A percentile compares a stretch with the other conserved stretches of the same genome.
Evolutionary conservation across 2,113 vertebrate genomes (phyloP).

Genomic region (Lepus americanus): DNA sequence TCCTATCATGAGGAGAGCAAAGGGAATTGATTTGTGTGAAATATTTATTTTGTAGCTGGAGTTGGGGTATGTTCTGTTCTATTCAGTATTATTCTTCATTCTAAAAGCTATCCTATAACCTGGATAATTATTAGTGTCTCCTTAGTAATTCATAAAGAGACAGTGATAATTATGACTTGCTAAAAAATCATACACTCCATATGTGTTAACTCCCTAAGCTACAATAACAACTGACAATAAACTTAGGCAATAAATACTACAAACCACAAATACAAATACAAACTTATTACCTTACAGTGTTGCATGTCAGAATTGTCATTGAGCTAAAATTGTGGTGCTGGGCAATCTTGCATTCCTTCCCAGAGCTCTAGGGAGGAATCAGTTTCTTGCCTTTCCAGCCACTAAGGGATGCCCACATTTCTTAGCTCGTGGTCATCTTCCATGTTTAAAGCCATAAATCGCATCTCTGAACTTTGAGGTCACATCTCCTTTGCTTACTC

Average conservation of each 20-base stretch:
- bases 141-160: not conserved
- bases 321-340: not conserved
- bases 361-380: not conserved
- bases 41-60: not conserved
- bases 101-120: not conserved
- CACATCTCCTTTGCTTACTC: not conserved
- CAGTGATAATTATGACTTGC: not conserved
- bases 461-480: not conserved
- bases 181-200: not conserved
- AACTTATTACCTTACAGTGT: not conserved
- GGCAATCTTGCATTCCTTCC: not conserved
- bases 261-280: constrained; percentile 4
- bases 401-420: not conserved
- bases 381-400: not conserved
- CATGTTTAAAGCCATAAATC: not conserved
- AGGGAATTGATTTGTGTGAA: not conserved
- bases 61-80: not conserved
- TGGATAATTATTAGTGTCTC: not conserved
- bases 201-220: not conserved
- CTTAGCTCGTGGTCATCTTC: not conserved
- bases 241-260: not conserved
- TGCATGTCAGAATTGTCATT: not conserved
- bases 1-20: not conserved
- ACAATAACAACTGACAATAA: not conserved
- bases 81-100: not conserved